Evolutionary conservation across 2,888 invertebrate genomes (phyloP).

Genomic region (Periphyllus acericola): DNA sequence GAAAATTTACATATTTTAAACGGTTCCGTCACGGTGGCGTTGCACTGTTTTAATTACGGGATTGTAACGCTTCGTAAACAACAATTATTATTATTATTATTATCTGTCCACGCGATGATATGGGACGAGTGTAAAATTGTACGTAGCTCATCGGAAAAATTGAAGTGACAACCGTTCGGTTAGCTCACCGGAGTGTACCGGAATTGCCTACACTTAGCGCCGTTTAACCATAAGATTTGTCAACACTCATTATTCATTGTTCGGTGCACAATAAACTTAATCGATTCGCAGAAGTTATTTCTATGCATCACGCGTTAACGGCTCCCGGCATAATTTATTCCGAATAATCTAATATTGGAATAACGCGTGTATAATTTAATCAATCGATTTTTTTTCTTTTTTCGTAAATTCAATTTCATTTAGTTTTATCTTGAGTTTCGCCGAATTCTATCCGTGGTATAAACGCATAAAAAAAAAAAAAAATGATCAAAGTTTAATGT

Average conservation of each 20-base stretch:
- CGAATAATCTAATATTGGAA: not conserved
- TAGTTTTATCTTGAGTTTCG: not conserved
- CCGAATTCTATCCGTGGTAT: not conserved
- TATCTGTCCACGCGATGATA: too few relatives aligned
- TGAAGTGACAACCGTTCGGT: not conserved
- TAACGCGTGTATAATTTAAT: not conserved
- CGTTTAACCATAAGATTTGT: conserved; percentile 11
- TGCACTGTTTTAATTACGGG: too few relatives aligned
- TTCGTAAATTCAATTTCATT: too few relatives aligned
- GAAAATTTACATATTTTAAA: too few relatives aligned
- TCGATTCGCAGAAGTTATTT: not conserved
- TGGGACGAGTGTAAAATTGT: not conserved
- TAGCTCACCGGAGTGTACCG: conserved; percentile 10
- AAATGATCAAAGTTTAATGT: too few relatives aligned
- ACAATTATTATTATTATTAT: too few relatives aligned
- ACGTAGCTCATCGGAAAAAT: not conserved
- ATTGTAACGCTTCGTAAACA: too few relatives aligned
- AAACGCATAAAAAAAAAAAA: too few relatives aligned
- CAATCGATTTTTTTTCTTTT: not conserved
- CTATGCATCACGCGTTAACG: not conserved
- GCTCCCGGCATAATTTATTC: not conserved
- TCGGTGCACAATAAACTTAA: not conserved
- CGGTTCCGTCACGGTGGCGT: too few relatives aligned
- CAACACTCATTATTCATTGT: not conserved
- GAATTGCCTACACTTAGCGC: conserved; percentile 8